Percentiles rank a stretch among this genome's conserved stretches.
Conservation (phyloP, 2,888 invertebrate genomes). For the Hypsopygia costalis region DNA sequence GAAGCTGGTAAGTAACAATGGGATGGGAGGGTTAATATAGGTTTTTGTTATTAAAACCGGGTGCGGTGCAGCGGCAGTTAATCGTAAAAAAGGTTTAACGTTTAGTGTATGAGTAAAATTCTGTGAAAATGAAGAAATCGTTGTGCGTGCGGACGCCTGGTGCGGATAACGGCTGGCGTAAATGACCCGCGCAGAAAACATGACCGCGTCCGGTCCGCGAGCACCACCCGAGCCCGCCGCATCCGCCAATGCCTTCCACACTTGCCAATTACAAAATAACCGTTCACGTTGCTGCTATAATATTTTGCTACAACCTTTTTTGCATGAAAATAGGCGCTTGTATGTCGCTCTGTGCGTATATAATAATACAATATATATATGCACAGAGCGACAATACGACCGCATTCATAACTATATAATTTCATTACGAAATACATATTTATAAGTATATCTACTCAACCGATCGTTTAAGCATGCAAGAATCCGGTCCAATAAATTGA, state of each 20-base stretch:
- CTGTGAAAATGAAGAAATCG: constrained; percentile 55
- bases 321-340: constrained; percentile 2
- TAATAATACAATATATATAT: too few species aligned
- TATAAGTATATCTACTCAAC: too few species aligned
- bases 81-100: constrained; percentile 25
- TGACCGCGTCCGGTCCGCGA: constrained; percentile 29
- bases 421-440: too few species aligned
- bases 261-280: constrained; percentile 34
- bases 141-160: constrained; percentile 52
- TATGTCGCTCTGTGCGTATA: too few species aligned
- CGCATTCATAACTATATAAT: too few species aligned
- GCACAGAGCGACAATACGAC: too few species aligned
- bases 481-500: constrained; percentile 17
- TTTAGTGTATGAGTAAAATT: constrained; percentile 41
- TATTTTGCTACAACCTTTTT: constrained; percentile 11
- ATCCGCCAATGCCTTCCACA: constrained; percentile 21
- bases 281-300: constrained; percentile 17
- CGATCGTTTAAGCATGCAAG: too few species aligned
- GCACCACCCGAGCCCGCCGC: constrained; percentile 4
- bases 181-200: constrained; percentile 58
- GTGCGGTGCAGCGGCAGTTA: constrained; percentile 9
- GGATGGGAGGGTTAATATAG: constrained; percentile 17
- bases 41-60: constrained; percentile 9
- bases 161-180: constrained; percentile 54
- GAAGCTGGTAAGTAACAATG: constrained; percentile 42